Conservation (phyloP, 2,888 invertebrate genomes). For the Campoplex nolae region DNA sequence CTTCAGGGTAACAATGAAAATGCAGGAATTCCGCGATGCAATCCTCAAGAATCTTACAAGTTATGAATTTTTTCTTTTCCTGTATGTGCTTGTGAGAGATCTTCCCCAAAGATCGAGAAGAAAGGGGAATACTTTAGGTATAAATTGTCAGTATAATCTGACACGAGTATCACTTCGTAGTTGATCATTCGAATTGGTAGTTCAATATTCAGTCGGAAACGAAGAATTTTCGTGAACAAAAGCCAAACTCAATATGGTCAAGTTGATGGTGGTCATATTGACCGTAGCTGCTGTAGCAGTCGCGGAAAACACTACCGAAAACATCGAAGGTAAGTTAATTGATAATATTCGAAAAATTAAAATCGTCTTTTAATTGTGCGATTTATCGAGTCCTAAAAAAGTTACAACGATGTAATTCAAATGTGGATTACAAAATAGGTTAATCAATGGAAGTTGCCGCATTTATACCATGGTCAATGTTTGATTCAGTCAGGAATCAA, state of each 20-base stretch:
- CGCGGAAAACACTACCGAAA: conserved; percentile 7
- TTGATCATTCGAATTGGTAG: background rate
- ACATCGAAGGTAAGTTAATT: background rate
- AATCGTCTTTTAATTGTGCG: too few species aligned
- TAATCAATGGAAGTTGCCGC: background rate
- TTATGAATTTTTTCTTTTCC: background rate
- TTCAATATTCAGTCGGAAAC: background rate
- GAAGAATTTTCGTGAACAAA: background rate
- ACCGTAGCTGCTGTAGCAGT: conserved; percentile 11
- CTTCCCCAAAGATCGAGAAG: background rate
- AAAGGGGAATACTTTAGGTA: conserved; percentile 12
- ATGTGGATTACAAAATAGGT: too few species aligned
- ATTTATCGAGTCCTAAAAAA: too few species aligned
- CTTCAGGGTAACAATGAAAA: background rate
- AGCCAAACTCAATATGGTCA: conserved; percentile 22
- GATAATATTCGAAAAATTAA: background rate
- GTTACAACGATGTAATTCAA: too few species aligned
- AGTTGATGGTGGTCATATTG: conserved; percentile 35
- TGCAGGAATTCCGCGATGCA: conserved; percentile 23
- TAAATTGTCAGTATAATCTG: conserved; percentile 20
- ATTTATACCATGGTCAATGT: too few species aligned
- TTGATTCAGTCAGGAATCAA: too few species aligned
- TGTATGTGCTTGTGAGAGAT: background rate
- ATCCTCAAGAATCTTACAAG: background rate
- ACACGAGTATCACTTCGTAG: conserved; percentile 14